phyloP scores from a whole-genome alignment of 2,797 vertebrate species.

The Leuciscus waleckii region DNA sequence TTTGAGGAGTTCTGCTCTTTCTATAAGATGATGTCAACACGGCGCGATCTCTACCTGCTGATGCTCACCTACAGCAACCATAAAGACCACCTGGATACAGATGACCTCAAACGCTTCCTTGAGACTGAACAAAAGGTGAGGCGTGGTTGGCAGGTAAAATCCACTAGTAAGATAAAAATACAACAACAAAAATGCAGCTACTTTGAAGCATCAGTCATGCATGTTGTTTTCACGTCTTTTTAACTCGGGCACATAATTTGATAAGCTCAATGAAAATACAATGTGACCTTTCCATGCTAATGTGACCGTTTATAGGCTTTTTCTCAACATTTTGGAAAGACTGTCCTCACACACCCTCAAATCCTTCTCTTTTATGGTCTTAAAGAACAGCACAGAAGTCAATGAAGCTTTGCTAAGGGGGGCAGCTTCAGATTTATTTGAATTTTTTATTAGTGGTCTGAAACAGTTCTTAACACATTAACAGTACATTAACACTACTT shows the following conservation, averaged over 20 bases:
- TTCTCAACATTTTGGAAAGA: conserved; percentile 2
- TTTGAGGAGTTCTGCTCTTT: conserved; percentile 98
- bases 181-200: background rate
- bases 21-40: conserved; percentile 99
- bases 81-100: conserved; percentile 89
- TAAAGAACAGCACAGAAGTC: background rate
- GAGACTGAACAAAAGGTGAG: conserved; percentile 93
- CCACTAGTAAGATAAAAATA: background rate
- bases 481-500: background rate
- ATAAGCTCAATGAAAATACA: conserved; percentile 48
- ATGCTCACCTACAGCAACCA: conserved; percentile 97
- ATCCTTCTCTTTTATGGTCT: background rate
- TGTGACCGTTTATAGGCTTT: conserved; percentile 21
- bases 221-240: conserved; percentile 8
- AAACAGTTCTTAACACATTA: background rate
- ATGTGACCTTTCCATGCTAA: conserved; percentile 32
- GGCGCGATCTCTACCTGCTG: conserved; percentile 94
- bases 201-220: background rate
- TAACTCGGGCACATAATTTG: conserved; percentile 40
- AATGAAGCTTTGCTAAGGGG: background rate
- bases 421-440: background rate
- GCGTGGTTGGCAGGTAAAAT: background rate
- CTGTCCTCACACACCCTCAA: background rate
- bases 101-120: conserved; percentile 87
- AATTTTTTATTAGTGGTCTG: background rate